Base-by-base conservation (phyloP, 2,113 vertebrate species). In the Lagopus leucura region DNA sequence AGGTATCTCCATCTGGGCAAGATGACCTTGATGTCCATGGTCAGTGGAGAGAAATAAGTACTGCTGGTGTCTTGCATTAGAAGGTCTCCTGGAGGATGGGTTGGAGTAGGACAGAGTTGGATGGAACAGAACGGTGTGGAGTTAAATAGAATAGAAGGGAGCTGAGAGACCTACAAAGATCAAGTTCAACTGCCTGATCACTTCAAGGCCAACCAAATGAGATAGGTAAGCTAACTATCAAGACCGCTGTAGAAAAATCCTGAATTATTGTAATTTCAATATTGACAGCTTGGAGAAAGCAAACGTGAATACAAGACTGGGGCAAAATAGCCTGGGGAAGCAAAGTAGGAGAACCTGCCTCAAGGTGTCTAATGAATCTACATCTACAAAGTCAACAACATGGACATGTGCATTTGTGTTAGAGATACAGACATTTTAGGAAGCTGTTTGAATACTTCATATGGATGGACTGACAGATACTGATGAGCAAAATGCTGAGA, bases 181-280 rank as follows among this genome's bases (percentile, higher is more conserved):
- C 16, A 11, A 38, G 15, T 38, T 38, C 24, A 40, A 19, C 61
- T 64, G 36, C 6, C 24, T 64, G 36, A 40, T 10, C 61, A 40
- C 61, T 40, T 64, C 36, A 28, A 22, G 36, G 36, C 61, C 38
- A 64, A 28, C 38, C 61, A 40, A 40, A 28, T 18, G 8, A 28
- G 36, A 11, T 20, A 57, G 32, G 28, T 57, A 32, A 18, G 11
- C 43, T 69, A 52, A 90, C 52, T n/a, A 28, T 14, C 22, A 61
- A 52, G 1, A 52, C 4, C 0, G 0, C 2, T 73, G 40, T 25
- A 73, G 43, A 72, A n/a, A 8, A 64, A 30, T 13, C 10, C 6
- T 43, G 34, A 69, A 69, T 72, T 79, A 91, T 65, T 32, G 32
- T 38, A 17, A 61, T 76, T 89, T 85, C 22, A 4, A 7, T 79